These are phyloP conservation scores for Manis pentadactyla DNA, from an alignment of 2,797 vertebrate species.

Conservation along the genomic window DNA sequence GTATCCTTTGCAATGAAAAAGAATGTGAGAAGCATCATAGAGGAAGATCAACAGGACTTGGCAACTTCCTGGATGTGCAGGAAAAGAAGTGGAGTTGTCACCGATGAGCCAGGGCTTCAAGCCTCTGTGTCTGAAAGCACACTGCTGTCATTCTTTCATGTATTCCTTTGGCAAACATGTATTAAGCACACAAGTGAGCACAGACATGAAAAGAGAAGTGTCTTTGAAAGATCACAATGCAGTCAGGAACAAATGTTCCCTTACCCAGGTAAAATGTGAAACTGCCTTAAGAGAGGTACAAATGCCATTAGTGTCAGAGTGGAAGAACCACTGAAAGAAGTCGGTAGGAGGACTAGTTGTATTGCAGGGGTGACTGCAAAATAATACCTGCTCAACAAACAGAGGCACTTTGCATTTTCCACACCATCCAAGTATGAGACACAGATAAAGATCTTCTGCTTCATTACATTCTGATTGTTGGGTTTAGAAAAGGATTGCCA, in stretches of 20 bases:
- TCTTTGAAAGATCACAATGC: constrained; percentile 6
- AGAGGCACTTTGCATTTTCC: constrained; percentile 2
- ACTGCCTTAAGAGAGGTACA: neutral
- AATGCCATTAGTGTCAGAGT: neutral
- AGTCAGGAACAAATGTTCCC: neutral
- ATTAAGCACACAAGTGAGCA: neutral
- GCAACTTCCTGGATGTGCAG: neutral
- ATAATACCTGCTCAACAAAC: constrained; percentile 42
- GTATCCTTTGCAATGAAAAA: neutral
- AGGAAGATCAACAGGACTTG: neutral
- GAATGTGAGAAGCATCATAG: constrained; percentile 16
- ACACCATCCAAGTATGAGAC: constrained; percentile 39
- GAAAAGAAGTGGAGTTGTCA: neutral
- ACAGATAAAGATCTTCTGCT: constrained; percentile 41
- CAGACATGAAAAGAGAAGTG: neutral
- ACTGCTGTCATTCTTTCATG: neutral
- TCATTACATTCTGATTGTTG: constrained; percentile 45
- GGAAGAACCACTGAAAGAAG: constrained; percentile 9
- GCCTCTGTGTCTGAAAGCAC: neutral
- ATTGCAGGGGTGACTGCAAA: neutral
- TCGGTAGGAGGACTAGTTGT: neutral
- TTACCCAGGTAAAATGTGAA: constrained; percentile 41
- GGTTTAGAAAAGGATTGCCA: constrained; percentile 46
- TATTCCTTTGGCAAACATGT: neutral
- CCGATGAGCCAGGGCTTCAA: neutral